Base-by-base conservation (phyloP, 2,888 invertebrate species). In the Graphium colonna region DNA sequence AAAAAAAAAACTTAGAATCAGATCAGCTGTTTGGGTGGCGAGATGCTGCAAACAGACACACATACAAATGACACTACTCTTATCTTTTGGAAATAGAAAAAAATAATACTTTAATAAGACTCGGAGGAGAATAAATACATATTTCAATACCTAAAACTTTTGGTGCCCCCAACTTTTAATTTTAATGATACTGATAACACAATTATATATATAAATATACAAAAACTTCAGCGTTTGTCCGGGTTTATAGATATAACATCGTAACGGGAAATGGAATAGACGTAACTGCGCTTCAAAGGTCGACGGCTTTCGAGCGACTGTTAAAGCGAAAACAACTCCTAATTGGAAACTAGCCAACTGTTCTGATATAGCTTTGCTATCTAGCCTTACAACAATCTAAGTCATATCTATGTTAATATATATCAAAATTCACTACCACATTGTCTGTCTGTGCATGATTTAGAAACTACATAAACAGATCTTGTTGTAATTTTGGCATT, bases 271-370 rank as follows among this genome's bases (percentile, higher is more conserved):
- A 56, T 44, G n/a, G 39, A 40, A 39, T 48, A 42, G 57, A 59
- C 48, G 52, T 55, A 52, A 59, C 55, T 57, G 49, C 28, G 12
- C 16, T 40, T 55, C 36, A 62, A 53, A 64, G 64, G 64, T 62
- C 64, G 60, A 64, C 62, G 49, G 52, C 64, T 64, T 62, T 62
- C 63, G 58, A 56, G 31, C 44, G 39, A 13, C 17, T 8, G 42
- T 33, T 52, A 40, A 45, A 33, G 40, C 39, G 40, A 56, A 51
- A 43, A 53, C 44, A 42, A 46, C 48, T 40, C 39, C 15, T 3
- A n/a, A 40, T 13, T 39, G 39, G 39, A 45, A 51, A 28, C 28
- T 45, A n/a, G 28, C 9, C 17, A 15, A 15, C 39, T 47, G 40
- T 40, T 1, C 7, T 9, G 21, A 17, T 12, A 40, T 18, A 9